Conservation (phyloP, 2,113 vertebrate genomes). For the Vimba vimba region DNA sequence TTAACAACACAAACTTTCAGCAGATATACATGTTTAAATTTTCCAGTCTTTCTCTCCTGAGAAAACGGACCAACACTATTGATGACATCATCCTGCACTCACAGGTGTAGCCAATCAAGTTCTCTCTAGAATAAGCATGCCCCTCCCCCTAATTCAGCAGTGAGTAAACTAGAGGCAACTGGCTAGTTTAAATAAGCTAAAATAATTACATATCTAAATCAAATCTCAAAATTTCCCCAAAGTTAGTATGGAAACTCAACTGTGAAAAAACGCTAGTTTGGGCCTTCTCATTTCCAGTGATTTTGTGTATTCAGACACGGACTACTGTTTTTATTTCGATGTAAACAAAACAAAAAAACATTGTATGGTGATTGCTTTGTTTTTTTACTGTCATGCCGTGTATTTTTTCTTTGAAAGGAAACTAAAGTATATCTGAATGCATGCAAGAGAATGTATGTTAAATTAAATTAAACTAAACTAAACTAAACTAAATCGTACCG, state of each 20-base stretch:
- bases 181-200: background rate
- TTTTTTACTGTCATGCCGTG: background rate
- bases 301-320: background rate
- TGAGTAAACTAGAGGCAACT: background rate
- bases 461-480: slow-evolving; percentile 31
- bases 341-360: background rate
- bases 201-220: background rate
- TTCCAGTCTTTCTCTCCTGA: background rate
- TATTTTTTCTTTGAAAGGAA: background rate
- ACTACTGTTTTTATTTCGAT: background rate
- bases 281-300: background rate
- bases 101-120: background rate
- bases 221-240: background rate
- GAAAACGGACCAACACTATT: background rate
- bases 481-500: background rate
- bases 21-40: background rate
- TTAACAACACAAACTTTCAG: background rate
- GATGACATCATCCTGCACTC: slow-evolving; percentile 6
- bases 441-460: slow-evolving; percentile 36
- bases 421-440: background rate
- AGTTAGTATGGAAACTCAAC: background rate
- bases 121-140: background rate
- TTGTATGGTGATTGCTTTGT: background rate
- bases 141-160: background rate
- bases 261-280: background rate